Evolutionary conservation across 1,140 invertebrate species (phyloP).

Genomic region (Neodiprion lecontei): DNA sequence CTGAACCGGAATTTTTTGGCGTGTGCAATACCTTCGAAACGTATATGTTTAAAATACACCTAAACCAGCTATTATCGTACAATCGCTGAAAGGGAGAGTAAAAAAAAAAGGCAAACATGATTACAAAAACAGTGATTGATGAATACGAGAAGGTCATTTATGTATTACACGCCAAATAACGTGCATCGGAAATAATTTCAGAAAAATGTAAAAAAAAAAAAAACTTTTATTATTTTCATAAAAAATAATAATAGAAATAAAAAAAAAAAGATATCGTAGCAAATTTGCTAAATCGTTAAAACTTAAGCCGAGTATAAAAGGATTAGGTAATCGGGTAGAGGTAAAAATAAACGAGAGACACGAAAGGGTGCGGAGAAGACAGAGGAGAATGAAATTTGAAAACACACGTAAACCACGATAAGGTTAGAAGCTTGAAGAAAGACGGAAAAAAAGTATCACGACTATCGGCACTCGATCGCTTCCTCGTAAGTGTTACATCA

Average conservation of each 20-base stretch:
- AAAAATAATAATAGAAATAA: conserved; percentile 11
- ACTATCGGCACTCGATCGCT: neutral
- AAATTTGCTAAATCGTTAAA: conserved; percentile 10
- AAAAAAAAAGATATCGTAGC: neutral
- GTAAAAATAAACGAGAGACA: neutral
- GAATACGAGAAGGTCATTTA: no score
- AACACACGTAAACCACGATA: conserved; percentile 17
- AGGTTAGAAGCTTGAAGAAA: neutral
- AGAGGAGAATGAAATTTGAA: neutral
- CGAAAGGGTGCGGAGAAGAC: conserved; percentile 9
- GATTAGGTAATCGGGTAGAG: neutral
- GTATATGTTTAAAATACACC: no score
- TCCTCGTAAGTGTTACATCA: no score
- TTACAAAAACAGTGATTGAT: no score
- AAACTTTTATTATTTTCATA: conserved; percentile 16
- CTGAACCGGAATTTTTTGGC: no score
- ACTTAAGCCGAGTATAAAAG: conserved; percentile 6
- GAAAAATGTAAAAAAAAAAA: neutral
- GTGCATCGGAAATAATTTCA: no score
- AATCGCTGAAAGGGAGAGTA: no score
- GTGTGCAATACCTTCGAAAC: no score
- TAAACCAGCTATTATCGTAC: no score
- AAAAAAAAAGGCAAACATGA: no score
- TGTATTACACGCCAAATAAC: no score
- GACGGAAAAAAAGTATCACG: conserved; percentile 17